These are phyloP conservation scores for Tyrannus savana DNA, from an alignment of 2,113 vertebrate genomes.

Conservation along the genomic window DNA sequence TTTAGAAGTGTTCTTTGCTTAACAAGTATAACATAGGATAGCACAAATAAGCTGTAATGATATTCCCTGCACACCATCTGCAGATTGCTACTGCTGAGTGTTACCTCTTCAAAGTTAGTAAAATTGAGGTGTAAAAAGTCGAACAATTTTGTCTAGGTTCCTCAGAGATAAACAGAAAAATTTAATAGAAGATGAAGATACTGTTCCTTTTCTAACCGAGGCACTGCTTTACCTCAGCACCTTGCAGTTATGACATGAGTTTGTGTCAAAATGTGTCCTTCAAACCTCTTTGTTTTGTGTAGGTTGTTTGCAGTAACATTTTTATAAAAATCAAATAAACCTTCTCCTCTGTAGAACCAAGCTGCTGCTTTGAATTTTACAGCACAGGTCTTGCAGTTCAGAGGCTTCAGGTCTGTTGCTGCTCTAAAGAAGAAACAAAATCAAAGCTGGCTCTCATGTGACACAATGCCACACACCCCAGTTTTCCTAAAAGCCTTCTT, in stretches of 20 bases:
- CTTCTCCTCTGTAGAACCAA: background rate
- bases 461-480: accelerated
- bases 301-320: background rate
- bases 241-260: background rate
- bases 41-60: background rate
- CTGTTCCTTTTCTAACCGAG: background rate
- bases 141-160: background rate
- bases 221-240: background rate
- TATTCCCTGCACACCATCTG: background rate
- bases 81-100: background rate
- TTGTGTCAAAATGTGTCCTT: background rate
- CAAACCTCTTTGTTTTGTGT: background rate
- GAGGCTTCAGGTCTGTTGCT: background rate
- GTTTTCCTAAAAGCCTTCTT: background rate
- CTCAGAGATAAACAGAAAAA: background rate
- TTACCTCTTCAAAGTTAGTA: background rate
- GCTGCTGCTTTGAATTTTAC: background rate
- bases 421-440: background rate
- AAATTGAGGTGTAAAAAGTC: background rate
- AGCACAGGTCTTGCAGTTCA: background rate
- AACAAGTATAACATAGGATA: background rate
- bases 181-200: background rate
- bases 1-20: background rate
- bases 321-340: background rate
- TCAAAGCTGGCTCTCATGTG: background rate